A percentile compares a stretch with the other conserved stretches of the same genome.
phyloP scores from a whole-genome alignment of 2,888 invertebrate genomes.

The Microplitis deprimator region DNA sequence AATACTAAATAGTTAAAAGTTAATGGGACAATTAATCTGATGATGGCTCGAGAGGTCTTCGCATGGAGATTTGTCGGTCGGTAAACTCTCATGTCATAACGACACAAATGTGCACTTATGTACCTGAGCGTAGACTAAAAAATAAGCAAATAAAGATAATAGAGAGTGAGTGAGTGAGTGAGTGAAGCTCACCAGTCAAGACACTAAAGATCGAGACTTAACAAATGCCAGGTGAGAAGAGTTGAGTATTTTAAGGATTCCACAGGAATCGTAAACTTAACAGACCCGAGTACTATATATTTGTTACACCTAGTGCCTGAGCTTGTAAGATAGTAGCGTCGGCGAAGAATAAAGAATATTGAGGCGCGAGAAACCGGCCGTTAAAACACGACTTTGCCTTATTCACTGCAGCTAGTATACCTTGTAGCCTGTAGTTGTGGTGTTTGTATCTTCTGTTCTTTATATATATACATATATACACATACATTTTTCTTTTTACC shows the following conservation, averaged over 20 bases:
- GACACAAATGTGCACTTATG: background rate
- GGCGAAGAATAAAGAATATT: slow-evolving; percentile 54
- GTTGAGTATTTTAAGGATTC: slow-evolving; percentile 53
- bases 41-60: background rate
- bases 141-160: background rate
- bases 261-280: slow-evolving; percentile 51
- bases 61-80: background rate
- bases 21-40: background rate
- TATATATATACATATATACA: slow-evolving; percentile 42
- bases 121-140: background rate
- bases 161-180: slow-evolving; percentile 10
- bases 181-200: slow-evolving; percentile 4
- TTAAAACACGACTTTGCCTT: slow-evolving; percentile 46
- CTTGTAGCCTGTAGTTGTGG: slow-evolving; percentile 31
- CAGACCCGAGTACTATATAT: slow-evolving; percentile 37
- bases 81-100: background rate
- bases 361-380: slow-evolving; percentile 53
- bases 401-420: background rate
- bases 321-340: slow-evolving; percentile 51
- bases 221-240: too few relatives aligned
- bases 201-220: too few relatives aligned
- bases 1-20: background rate
- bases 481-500: slow-evolving; percentile 45
- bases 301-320: slow-evolving; percentile 35
- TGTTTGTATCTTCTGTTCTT: slow-evolving; percentile 39